A percentile compares a stretch with the other conserved stretches of the same genome.
These are phyloP conservation scores for Leptinotarsa defecta DNA, from an alignment of 1,140 invertebrate species.

Conservation along the genomic window DNA sequence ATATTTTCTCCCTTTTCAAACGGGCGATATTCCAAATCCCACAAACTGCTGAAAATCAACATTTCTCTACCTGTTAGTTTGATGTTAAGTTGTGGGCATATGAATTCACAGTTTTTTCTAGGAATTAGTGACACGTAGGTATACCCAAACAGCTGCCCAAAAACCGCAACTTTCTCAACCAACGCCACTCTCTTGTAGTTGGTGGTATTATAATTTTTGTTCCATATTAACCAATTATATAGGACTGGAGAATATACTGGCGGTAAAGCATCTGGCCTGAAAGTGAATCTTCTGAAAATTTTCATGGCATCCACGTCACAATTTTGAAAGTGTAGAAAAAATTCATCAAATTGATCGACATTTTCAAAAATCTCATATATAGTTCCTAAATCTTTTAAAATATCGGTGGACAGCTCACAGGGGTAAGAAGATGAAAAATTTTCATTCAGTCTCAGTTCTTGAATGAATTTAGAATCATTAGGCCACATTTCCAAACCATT, in stretches of 20 bases:
- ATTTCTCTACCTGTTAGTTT: slow-evolving; percentile 72
- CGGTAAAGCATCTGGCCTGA: slow-evolving; percentile 76
- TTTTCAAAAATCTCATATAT: slow-evolving; percentile 36
- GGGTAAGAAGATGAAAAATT: slow-evolving; percentile 41
- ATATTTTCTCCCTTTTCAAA: slow-evolving; percentile 71
- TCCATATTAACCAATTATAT: slow-evolving; percentile 81
- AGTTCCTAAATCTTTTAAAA: slow-evolving; percentile 25
- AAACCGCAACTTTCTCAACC: slow-evolving; percentile 69
- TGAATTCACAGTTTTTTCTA: slow-evolving; percentile 69
- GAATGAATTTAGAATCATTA: slow-evolving; percentile 24
- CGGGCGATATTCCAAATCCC: slow-evolving; percentile 78
- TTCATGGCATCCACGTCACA: slow-evolving; percentile 75
- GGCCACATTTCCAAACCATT: slow-evolving; percentile 41
- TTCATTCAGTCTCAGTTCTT: slow-evolving; percentile 25
- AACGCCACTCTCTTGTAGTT: slow-evolving; percentile 76
- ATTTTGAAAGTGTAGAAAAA: slow-evolving; percentile 86
- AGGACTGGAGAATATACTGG: slow-evolving; percentile 74
- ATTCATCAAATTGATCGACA: slow-evolving; percentile 60
- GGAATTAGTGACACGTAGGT: slow-evolving; percentile 69
- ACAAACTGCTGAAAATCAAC: slow-evolving; percentile 73
- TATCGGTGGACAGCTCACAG: slow-evolving; percentile 46
- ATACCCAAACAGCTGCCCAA: slow-evolving; percentile 74
- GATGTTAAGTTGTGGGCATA: slow-evolving; percentile 69
- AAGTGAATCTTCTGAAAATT: slow-evolving; percentile 63
- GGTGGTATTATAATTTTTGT: slow-evolving; percentile 73